These are phyloP conservation scores for Melolontha melolontha DNA, from an alignment of 2,888 invertebrate genomes.

Conservation along the genomic window DNA sequence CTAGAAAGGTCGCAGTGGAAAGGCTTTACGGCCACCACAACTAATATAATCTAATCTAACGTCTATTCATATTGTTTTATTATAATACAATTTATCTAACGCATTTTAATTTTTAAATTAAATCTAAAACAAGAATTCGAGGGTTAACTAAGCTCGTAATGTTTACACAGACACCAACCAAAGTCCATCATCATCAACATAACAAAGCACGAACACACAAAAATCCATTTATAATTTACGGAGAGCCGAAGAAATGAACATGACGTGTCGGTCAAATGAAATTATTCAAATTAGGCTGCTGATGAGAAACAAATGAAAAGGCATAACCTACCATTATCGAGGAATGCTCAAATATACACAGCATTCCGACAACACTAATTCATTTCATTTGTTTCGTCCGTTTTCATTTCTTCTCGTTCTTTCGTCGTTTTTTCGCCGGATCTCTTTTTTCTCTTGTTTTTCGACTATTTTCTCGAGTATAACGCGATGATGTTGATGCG, in stretches of 20 bases:
- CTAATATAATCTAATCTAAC: too few species aligned
- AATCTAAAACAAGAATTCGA: background rate
- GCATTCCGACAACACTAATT: constrained; percentile 53
- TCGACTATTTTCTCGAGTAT: constrained; percentile 18
- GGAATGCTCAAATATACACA: constrained; percentile 58
- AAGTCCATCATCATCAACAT: constrained; percentile 9
- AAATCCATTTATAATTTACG: constrained; percentile 36
- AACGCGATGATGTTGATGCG: constrained; percentile 37
- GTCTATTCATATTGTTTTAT: too few species aligned
- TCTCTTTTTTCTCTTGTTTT: constrained; percentile 16
- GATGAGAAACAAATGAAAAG: constrained; percentile 62
- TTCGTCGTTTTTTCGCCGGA: constrained; percentile 24
- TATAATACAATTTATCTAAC: too few species aligned
- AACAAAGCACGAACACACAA: constrained; percentile 3
- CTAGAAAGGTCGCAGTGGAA: too few species aligned
- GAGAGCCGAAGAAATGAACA: constrained; percentile 25
- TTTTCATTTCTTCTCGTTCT: constrained; percentile 26
- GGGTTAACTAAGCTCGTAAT: constrained; percentile 1
- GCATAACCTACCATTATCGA: constrained; percentile 56
- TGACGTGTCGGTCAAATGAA: constrained; percentile 47
- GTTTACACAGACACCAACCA: constrained; percentile 13
- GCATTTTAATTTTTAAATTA: background rate
- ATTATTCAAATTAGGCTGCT: constrained; percentile 59
- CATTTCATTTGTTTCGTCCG: constrained; percentile 46
- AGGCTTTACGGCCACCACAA: too few species aligned